Evolutionary conservation across 2,797 vertebrate genomes (phyloP).

Genomic region (Mus minutoides): DNA sequence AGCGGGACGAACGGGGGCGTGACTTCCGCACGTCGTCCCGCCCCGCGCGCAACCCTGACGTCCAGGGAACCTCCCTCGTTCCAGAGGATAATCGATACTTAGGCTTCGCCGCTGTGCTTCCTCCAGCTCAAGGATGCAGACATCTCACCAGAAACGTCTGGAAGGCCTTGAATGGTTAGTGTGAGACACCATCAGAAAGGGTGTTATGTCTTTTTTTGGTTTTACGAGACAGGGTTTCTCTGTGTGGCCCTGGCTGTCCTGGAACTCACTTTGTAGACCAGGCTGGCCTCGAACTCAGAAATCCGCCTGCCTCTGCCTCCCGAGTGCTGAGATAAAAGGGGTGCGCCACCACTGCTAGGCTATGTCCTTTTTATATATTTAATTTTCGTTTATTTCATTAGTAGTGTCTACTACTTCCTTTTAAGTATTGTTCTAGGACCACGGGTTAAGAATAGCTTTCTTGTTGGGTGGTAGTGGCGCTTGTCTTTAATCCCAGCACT

Average conservation of each 20-base stretch:
- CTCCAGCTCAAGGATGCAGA: accelerated
- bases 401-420: neutral
- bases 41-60: neutral
- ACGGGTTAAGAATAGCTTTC: neutral
- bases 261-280: too few relatives aligned
- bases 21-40: neutral
- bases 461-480: neutral
- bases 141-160: neutral
- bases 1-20: neutral
- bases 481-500: neutral
- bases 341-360: too few relatives aligned
- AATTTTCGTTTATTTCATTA: neutral
- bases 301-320: too few relatives aligned
- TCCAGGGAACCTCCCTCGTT: accelerated
- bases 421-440: neutral
- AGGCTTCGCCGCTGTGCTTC: accelerated
- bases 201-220: neutral
- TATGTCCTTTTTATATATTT: neutral
- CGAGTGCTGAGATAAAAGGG: too few relatives aligned
- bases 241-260: too few relatives aligned
- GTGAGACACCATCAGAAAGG: neutral
- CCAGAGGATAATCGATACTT: accelerated
- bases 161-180: neutral
- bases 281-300: too few relatives aligned
- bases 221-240: too few relatives aligned